Evolutionary conservation across 2,113 vertebrate genomes (phyloP).

Genomic region (Poecilia latipinna): DNA sequence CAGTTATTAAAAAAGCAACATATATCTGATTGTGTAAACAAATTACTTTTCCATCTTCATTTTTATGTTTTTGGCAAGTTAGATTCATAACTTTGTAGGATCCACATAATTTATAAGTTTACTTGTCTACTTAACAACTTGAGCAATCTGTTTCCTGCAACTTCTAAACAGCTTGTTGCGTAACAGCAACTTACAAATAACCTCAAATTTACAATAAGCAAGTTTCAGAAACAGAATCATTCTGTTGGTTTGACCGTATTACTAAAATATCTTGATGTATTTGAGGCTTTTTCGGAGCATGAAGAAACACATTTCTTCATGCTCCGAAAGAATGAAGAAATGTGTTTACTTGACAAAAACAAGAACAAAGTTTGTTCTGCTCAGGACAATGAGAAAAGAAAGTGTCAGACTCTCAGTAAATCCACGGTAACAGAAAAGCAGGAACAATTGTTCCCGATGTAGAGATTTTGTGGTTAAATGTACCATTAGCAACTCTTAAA

Average conservation of each 20-base stretch:
- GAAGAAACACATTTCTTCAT: neutral
- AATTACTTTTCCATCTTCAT: neutral
- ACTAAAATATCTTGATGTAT: too few species aligned
- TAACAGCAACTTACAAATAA: neutral
- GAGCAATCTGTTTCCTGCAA: neutral
- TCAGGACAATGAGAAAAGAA: too few species aligned
- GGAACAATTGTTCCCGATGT: neutral
- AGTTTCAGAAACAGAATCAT: too few species aligned
- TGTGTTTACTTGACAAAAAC: too few species aligned
- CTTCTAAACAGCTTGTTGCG: neutral
- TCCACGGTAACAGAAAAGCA: neutral
- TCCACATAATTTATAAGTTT: neutral
- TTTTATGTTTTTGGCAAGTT: neutral
- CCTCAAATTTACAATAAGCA: too few species aligned
- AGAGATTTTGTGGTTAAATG: neutral
- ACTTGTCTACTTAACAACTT: neutral
- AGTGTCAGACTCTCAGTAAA: neutral
- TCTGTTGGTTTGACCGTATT: too few species aligned
- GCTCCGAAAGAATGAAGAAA: neutral
- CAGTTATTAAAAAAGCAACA: neutral
- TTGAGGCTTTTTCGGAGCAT: neutral
- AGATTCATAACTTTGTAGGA: neutral
- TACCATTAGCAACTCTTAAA: too few species aligned
- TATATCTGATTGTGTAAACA: neutral
- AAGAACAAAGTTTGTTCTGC: too few species aligned